Base-by-base conservation (phyloP, 2,888 invertebrate species). In the Glaucopsyche alexis region DNA sequence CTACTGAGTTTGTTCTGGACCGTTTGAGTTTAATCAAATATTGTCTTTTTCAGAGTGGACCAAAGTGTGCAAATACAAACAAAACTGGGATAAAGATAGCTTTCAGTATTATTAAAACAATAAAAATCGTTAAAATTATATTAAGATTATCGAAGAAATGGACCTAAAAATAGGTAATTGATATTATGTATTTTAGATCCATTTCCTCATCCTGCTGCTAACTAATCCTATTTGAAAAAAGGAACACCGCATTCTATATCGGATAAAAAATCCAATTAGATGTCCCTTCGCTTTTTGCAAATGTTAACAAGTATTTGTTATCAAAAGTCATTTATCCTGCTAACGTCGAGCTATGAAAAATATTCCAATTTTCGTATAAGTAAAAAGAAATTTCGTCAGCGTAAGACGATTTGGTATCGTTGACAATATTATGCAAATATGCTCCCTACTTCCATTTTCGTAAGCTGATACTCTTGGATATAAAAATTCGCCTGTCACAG, bases 351-450 rank as follows among this genome's bases (percentile, higher is more conserved):
- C 42, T 7, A 69, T 47, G 49, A 14, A 67, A 66, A 55, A 70
- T 66, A 29, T 45, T 74, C 65, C 65, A 55, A 73, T 72, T 73
- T 77, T 78, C 80, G 77, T 80, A 75, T 78, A 78, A 77, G 79
- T 81, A 80, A 81, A 60, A 81, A 80, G 79, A 83, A 84, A 81
- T 81, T 81, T 82, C 76, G 75, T 72, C 60, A 49, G 77, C 75
- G 74, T 75, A 77, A 79, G 75, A 74, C 77, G 80, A 77, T 81
- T 81, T 78, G 78, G 78, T 81, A 83, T 82, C 80, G 79, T 79
- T 80, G 77, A 76, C 79, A 82, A 83, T 84, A 86, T 84, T 87
- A 88, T 86, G 87, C 82, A 85, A 87, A 87, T 85, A 81, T 77
- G 60, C 77, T 78, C 80, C 78, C 80, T 74, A 79, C 74, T 81